Evolutionary conservation across 2,797 vertebrate species (phyloP).

Genomic region (Epinephelus awoara): DNA sequence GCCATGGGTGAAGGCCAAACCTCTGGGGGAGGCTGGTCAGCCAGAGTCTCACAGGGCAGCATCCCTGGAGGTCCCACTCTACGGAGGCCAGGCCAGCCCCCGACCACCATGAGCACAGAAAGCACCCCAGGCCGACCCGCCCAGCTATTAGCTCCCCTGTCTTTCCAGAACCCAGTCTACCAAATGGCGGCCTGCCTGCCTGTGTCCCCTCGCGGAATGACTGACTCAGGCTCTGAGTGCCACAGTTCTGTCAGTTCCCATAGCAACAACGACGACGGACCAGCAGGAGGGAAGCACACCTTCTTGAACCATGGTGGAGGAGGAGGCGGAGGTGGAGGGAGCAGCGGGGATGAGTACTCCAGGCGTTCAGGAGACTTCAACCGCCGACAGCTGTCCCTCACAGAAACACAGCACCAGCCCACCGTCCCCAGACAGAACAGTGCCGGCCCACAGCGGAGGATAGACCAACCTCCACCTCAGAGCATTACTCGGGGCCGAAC

Average conservation of each 20-base stretch:
- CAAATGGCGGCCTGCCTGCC: slow-evolving; percentile 98
- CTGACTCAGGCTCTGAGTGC: slow-evolving; percentile 96
- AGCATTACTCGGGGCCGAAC: slow-evolving; percentile 91
- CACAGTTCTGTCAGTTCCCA: slow-evolving; percentile 98
- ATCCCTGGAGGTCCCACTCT: slow-evolving; percentile 86
- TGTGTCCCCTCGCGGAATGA: slow-evolving; percentile 92
- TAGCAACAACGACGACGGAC: slow-evolving; percentile 96
- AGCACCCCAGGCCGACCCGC: slow-evolving; percentile 89
- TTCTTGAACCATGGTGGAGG: slow-evolving; percentile 86
- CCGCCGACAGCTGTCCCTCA: slow-evolving; percentile 93
- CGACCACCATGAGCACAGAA: slow-evolving; percentile 86
- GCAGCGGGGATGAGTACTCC: slow-evolving; percentile 89
- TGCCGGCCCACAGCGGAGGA: slow-evolving; percentile 93
- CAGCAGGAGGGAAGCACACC: slow-evolving; percentile 80
- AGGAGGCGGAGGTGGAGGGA: slow-evolving; percentile 82
- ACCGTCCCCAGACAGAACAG: slow-evolving; percentile 94
- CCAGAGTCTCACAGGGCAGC: slow-evolving; percentile 88
- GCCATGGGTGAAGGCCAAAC: slow-evolving; percentile 84
- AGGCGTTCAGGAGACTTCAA: slow-evolving; percentile 93
- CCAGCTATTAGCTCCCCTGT: slow-evolving; percentile 95
- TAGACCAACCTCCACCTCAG: slow-evolving; percentile 93
- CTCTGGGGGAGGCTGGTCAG: slow-evolving; percentile 87
- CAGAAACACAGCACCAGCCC: slow-evolving; percentile 91
- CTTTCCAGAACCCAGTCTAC: slow-evolving; percentile 99
- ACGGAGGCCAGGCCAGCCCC: slow-evolving; percentile 85